Percentiles rank a stretch among this genome's conserved stretches.
These are phyloP conservation scores for Oryzaephilus surinamensis DNA, from an alignment of 1,140 invertebrate genomes.

Conservation along the genomic window DNA sequence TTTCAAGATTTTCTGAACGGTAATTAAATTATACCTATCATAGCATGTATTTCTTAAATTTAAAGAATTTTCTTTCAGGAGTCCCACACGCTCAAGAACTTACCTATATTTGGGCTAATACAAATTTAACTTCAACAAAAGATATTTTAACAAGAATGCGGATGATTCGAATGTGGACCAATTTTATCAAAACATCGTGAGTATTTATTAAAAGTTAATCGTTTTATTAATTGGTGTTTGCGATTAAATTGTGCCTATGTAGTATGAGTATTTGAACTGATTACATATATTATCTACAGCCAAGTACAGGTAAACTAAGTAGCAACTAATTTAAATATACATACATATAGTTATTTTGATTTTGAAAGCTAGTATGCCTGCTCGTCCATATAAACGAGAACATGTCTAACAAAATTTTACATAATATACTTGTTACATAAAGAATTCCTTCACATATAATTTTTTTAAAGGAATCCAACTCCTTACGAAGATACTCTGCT, in stretches of 20 bases:
- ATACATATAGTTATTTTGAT: too few species aligned
- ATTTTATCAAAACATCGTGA: slow-evolving; percentile 24
- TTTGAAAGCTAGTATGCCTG: too few species aligned
- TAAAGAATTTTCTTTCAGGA: slow-evolving; percentile 7
- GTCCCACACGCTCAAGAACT: slow-evolving; percentile 24
- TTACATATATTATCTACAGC: neutral
- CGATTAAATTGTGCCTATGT: too few species aligned
- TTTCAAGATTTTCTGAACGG: too few species aligned
- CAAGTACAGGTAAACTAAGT: too few species aligned
- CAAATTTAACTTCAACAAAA: slow-evolving; percentile 6
- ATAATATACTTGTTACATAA: too few species aligned
- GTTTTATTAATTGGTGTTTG: too few species aligned
- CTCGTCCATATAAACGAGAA: too few species aligned
- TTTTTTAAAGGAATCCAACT: slow-evolving; percentile 15
- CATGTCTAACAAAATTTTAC: too few species aligned
- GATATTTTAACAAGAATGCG: slow-evolving; percentile 11
- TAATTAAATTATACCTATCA: too few species aligned
- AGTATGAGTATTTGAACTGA: slow-evolving; percentile 13
- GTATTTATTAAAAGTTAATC: too few species aligned
- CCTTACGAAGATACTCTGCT: slow-evolving; percentile 8
- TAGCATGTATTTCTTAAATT: slow-evolving; percentile 6
- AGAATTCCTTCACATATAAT: neutral
- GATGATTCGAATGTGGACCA: slow-evolving; percentile 21
- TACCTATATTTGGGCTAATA: slow-evolving; percentile 15
- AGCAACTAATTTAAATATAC: too few species aligned